A percentile compares a stretch with the other conserved stretches of the same genome.
These are phyloP conservation scores for Hypothenemus hampei DNA, from an alignment of 1,140 invertebrate genomes.

Conservation along the genomic window DNA sequence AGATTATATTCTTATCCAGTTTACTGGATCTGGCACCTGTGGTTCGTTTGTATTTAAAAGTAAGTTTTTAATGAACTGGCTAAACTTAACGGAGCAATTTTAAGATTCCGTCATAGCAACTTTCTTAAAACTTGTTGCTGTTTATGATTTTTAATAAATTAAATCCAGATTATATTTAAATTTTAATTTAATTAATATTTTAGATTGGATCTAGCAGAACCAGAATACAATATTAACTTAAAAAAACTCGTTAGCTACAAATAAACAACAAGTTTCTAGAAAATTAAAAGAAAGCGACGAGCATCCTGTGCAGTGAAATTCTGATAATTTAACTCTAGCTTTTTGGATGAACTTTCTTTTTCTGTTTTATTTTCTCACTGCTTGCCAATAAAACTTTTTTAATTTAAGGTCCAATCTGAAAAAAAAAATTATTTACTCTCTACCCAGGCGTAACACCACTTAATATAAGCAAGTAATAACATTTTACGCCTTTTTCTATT, in stretches of 20 bases:
- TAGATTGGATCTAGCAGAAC: background rate
- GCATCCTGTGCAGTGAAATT: slow-evolving; percentile 1
- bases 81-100: slow-evolving; percentile 8
- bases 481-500: background rate
- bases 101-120: background rate
- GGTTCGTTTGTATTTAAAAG: slow-evolving; percentile 9
- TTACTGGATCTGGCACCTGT: slow-evolving; percentile 8
- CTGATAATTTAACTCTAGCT: slow-evolving; percentile 6
- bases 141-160: background rate
- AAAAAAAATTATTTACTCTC: background rate
- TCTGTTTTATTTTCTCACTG: background rate
- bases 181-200: background rate
- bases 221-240: background rate
- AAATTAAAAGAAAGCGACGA: slow-evolving; percentile 2
- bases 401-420: background rate
- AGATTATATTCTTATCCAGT: slow-evolving; percentile 1
- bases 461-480: background rate
- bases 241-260: background rate
- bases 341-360: background rate
- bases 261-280: slow-evolving; percentile 1
- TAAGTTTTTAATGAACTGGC: background rate
- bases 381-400: slow-evolving; percentile 4
- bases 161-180: background rate
- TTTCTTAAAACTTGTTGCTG: background rate
- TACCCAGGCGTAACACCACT: background rate